Evolutionary conservation across 1,140 invertebrate genomes (phyloP), one percentile per base, ranked within the genome.

Genomic region (Pseudomyrmex cubaensis): DNA sequence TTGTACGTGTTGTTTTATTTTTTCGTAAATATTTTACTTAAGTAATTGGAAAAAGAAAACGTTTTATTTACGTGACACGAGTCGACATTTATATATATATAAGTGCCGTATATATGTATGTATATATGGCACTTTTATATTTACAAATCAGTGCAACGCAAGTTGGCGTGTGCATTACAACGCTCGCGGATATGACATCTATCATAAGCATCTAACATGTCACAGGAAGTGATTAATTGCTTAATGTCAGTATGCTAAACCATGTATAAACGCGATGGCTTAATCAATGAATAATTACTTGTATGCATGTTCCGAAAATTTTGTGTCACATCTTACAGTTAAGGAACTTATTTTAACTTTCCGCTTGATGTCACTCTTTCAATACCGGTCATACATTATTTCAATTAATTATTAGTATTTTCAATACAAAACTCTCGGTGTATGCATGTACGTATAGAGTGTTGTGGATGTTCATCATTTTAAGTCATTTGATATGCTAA

Each of bases 261-360:
- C 66, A 22, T 54, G 66, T 35, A 72, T 54, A 17, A 56, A 48
- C 66, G 5, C 35, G 76, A 80, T 80, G 56, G 66, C 56, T 80
- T 80, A 80, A 80, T 80, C 50, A 80, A 80, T 80, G 76, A 80
- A 80, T 80, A 80, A 80, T 80, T 80, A 80, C 70, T 80, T 80
- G 72, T 59, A 59, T 22, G 35, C n/a, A 72, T 70, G 72, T 80
- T 75, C 67, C 44, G 76, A 52, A 70, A 70, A 70, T 80, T 78
- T 80, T 4, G 35, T 9, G 35, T 9, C 52, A 35, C 64, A 48
- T 64, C n/a, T 64, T 74, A n/a, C 56, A 48, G 22, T 66, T 66
- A 56, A 80, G 35, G 35, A 35, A 35, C 35, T 80, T 80, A 20
- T 72, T 59, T 80, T 61, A 59, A 80, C 54, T 77, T 83, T 59